Percentiles rank a stretch among this genome's conserved stretches.
phyloP scores from a whole-genome alignment of 2,113 vertebrate species.

The Apus apus region DNA sequence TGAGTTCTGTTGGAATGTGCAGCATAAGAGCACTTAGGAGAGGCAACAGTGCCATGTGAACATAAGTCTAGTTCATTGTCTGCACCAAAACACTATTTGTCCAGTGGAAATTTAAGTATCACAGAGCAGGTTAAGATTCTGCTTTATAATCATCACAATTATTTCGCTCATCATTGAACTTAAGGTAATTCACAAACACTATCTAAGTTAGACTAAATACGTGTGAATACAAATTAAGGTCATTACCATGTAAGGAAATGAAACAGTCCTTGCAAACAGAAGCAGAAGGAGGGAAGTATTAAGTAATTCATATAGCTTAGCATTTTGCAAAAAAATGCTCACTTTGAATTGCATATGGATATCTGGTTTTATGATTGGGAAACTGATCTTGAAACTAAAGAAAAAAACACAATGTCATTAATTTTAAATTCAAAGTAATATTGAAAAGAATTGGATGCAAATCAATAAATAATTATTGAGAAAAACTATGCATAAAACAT shows the following conservation, averaged over 20 bases:
- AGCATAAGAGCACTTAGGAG: neutral
- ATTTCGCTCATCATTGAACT: neutral
- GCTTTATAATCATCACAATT: neutral
- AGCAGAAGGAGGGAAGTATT: constrained; percentile 55
- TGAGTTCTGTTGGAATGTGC: neutral
- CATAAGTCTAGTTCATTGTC: neutral
- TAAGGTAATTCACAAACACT: neutral
- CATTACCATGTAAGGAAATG: constrained; percentile 27
- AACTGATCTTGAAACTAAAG: constrained; percentile 35
- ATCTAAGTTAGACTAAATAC: neutral
- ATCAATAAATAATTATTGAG: constrained; percentile 73
- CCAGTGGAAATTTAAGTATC: neutral
- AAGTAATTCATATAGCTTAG: constrained; percentile 73
- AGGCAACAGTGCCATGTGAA: neutral
- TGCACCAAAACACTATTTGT: neutral
- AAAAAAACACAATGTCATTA: neutral
- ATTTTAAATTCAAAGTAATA: constrained; percentile 56
- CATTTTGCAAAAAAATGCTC: constrained; percentile 34
- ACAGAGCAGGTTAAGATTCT: neutral
- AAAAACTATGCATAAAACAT: constrained; percentile 71
- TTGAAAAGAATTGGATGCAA: constrained; percentile 49
- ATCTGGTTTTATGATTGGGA: constrained; percentile 46
- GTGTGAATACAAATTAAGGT: constrained; percentile 58
- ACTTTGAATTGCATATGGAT: constrained; percentile 21
- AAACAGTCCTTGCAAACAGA: constrained; percentile 41